phyloP scores from a whole-genome alignment of 2,113 vertebrate genomes.

The Crypturellus undulatus region DNA sequence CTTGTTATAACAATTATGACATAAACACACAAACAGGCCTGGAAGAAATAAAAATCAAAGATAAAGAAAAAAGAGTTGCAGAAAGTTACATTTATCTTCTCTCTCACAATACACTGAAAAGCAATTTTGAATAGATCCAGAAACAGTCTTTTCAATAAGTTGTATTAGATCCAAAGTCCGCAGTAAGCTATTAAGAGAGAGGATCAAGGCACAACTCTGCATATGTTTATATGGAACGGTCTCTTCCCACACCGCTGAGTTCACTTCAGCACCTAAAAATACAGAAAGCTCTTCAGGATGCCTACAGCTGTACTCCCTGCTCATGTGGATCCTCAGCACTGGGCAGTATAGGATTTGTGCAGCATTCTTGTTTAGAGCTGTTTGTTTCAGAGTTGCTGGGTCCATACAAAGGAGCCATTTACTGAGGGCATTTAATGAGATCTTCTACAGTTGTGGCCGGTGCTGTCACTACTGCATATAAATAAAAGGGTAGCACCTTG shows the following conservation, averaged over 20 bases:
- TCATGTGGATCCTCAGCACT: background rate
- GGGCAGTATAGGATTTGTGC: background rate
- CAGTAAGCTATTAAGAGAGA: background rate
- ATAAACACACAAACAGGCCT: background rate
- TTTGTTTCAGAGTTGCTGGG: background rate
- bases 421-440: background rate
- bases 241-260: background rate
- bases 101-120: background rate
- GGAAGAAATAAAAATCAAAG: background rate
- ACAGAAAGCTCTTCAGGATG: background rate
- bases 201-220: slow-evolving; percentile 3
- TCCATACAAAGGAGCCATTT: background rate
- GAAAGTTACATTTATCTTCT: background rate
- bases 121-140: background rate
- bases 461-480: background rate
- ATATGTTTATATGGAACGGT: background rate
- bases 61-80: background rate
- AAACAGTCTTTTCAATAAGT: background rate
- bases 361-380: background rate
- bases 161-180: background rate
- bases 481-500: background rate
- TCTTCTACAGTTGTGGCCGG: background rate
- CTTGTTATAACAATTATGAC: background rate
- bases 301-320: background rate
- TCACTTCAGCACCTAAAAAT: background rate